Evolutionary conservation across 2,797 vertebrate genomes (phyloP).

Genomic region (Sebastes steindachneri): DNA sequence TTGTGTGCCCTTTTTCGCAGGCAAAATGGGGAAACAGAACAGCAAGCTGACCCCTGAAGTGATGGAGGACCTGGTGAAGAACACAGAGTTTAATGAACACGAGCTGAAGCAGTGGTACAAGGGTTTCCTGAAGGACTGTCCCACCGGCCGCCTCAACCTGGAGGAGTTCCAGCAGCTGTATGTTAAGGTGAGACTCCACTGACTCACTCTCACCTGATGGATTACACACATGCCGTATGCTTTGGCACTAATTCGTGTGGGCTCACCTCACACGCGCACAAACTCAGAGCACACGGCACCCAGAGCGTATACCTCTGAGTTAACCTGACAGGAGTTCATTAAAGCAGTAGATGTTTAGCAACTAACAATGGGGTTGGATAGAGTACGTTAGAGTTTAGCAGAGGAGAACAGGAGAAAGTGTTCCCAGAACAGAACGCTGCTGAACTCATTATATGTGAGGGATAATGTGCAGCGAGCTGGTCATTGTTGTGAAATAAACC

Average conservation of each 20-base stretch:
- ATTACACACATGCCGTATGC: background rate
- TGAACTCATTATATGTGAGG: too few species aligned
- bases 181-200: slow-evolving; percentile 87
- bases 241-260: background rate
- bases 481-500: too few species aligned
- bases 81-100: slow-evolving; percentile 97
- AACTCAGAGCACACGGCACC: background rate
- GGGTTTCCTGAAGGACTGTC: slow-evolving; percentile 97
- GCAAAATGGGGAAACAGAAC: slow-evolving; percentile 97
- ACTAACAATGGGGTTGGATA: background rate
- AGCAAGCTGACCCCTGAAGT: slow-evolving; percentile 97
- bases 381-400: background rate
- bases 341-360: background rate
- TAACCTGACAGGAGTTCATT: background rate
- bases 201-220: slow-evolving; percentile 6
- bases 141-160: slow-evolving; percentile 92
- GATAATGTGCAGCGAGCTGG: too few species aligned
- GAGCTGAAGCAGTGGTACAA: slow-evolving; percentile 99
- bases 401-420: background rate
- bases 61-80: slow-evolving; percentile 97
- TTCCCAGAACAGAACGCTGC: background rate
- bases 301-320: background rate
- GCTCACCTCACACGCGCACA: background rate
- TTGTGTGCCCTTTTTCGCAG: slow-evolving; percentile 62
- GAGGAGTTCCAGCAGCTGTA: slow-evolving; percentile 97